Evolutionary conservation across 2,888 invertebrate species (phyloP), one percentile per base, ranked within the genome.

Genomic region (Leptogaster cylindrica): DNA sequence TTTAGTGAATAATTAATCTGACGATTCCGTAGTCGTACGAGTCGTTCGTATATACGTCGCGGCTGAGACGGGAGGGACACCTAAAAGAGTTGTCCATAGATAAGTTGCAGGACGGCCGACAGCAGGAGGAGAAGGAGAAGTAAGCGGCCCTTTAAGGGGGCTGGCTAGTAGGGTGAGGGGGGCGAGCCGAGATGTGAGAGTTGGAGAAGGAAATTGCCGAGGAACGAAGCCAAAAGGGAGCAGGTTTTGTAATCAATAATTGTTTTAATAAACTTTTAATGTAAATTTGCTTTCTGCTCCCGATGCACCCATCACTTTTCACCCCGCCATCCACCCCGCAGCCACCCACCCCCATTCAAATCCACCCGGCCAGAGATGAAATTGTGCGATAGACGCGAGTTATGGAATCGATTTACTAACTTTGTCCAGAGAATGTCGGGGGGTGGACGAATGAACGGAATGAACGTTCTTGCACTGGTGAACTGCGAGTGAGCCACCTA

Each of bases 221-320:
- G 41, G 39, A 36, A n/a, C 36, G 14, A 46, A n/a, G n/a, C 46
- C 4, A 10, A 8, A n/a, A 18, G 3, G 18, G 52, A n/a, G 33
- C 23, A 5, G 23, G 23, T 18, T 20, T 41, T 20, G 58, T 55
- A 66, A 66, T 66, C 66, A 58, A 66, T 66, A 66, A 66, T 66
- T 58, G 66, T 66, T 66, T 66, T 66, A 66, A 66, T 58, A 58
- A 66, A 66, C 66, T 66, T 66, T 66, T 66, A 66, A 63, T 64
- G 64, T 33, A 64, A 64, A 64, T 46, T 64, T 48, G 46, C 33
- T 44, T 48, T 48, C 48, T 48, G 48, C 48, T 64, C 28, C 48
- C 33, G 44, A 58, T 58, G 58, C 58, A 58, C 39, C 58, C 39
- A 58, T 39, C 52, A 31, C 7, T 36, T 31, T 31, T 6, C n/a